Evolutionary conservation across 2,888 invertebrate species (phyloP), one percentile per base, ranked within the genome.

Genomic region (Nineta flava): DNA sequence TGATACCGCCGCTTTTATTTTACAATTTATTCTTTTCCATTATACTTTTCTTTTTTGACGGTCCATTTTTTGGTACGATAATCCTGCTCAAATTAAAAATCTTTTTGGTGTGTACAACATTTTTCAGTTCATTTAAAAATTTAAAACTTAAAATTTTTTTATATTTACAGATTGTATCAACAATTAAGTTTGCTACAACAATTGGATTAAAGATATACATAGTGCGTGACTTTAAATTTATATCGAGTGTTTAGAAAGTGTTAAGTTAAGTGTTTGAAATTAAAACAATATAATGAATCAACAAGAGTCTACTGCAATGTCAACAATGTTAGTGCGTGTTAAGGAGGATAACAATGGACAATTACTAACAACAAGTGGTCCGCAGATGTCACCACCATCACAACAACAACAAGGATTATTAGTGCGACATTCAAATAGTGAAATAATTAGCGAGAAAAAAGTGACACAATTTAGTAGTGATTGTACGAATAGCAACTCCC

Each of bases 41-140:
- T 44, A 17, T 19, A 21, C 13, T 44, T 44, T 19, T 21, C 6
- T 21, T 12, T 44, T 26, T 26, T 44, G n/a, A 26, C n/a, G 21
- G 19, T 13, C 12, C 44, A 44, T 21, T 44, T 26, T 44, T 44
- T 44, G 44, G 44, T 26, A 26, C 44, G 44, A 44, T 44, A 4
- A 26, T 44, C 44, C 44, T 21, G 38, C 38, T 38, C 38, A 38
- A 6, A 5, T 38, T 12, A n/a, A 38, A 38, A 38, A 38, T 13
- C 15, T 6, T 38, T n/a, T 15, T 38, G 38, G 38, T 38, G 15
- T 38, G 38, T 38, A 15, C 3, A 38, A 38, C 3, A 38, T 9
- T 38, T 7, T 38, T 38, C 7, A 2, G 7, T 26, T 26, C 2
- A 26, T 6, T 26, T 1, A 26, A 5, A n/a, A 26, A 26, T 6